Evolutionary conservation across 2,888 invertebrate species (phyloP).

Genomic region (Noctua fimbriata): DNA sequence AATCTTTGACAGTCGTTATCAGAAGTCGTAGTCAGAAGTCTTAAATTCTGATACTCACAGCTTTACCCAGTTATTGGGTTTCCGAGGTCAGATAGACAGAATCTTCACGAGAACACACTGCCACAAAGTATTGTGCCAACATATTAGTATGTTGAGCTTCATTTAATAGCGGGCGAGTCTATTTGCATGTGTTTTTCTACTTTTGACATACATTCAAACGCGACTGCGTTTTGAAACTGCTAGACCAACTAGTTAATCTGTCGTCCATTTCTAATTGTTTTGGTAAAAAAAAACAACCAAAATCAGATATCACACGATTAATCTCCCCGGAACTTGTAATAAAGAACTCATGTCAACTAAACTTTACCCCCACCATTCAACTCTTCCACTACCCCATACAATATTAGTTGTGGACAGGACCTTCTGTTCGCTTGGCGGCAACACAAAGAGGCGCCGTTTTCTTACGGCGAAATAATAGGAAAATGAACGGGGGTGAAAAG

Average conservation of each 20-base stretch:
- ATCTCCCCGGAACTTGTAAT: neutral
- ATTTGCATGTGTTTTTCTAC: neutral
- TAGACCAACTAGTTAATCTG: neutral
- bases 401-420: constrained; percentile 54
- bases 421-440: constrained; percentile 52
- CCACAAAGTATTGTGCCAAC: neutral
- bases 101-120: neutral
- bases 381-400: constrained; percentile 38
- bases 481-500: constrained; percentile 58
- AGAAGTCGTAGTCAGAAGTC: neutral
- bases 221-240: neutral
- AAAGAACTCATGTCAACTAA: neutral
- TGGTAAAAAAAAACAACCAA: neutral
- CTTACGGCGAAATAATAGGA: constrained; percentile 68
- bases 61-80: neutral
- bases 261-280: neutral
- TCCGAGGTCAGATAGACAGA: neutral
- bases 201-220: neutral
- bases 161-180: neutral
- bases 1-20: neutral
- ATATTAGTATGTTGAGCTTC: neutral
- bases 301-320: neutral
- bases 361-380: constrained; percentile 6
- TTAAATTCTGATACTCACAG: neutral
- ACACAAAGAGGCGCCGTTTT: constrained; percentile 66